Evolutionary conservation across 2,113 vertebrate genomes (phyloP), one percentile per base, ranked within the genome.

Genomic region (Gila orcuttii): DNA sequence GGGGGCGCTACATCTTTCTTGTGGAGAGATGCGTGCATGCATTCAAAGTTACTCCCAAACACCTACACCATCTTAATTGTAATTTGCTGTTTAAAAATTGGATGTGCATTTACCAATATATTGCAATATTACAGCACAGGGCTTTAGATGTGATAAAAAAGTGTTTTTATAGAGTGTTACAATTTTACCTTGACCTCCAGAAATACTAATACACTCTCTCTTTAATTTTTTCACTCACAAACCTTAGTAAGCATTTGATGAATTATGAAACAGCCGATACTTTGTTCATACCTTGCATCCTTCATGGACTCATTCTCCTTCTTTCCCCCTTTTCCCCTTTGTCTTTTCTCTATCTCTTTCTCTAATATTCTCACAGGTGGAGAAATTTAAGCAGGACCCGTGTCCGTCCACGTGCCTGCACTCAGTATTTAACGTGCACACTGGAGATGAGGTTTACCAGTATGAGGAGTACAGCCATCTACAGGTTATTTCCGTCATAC

Each of bases 321-420:
- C 42, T 42, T 42, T 75, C 21, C 42, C 10, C 19, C 3, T 47
- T 55, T 33, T 55, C 4, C 17, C 17, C 47, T 59, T n/a, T 19
- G 9, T 23, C 2, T 81, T 47, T 80, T 45, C n/a, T 86, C 7
- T 42, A 36, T 47, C 52, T 33, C 12, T 64, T 55, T 42, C 17
- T 69, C 19, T 52, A 45, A 83, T 71, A 42, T 47, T 88, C 39
- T 86, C 59, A 60, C 84, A 99, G 98, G 97, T 99, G 88, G 96
- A 99, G 92, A 94, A 96, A 87, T 99, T 98, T 89, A 99, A 99
- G 89, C 96, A 99, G 90, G 96, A 99, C 69, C 98, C 98, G 31
- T 97, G 96, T 80, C 97, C 98, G 3, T 95, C 96, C 55, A 97
- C 93, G 9, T 99, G 97, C 88, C 96, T 99, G 76, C 98, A 99